Percentiles rank a stretch among this genome's conserved stretches.
Conservation (phyloP, 2,797 vertebrate species). For the Centropyge bicolor region DNA sequence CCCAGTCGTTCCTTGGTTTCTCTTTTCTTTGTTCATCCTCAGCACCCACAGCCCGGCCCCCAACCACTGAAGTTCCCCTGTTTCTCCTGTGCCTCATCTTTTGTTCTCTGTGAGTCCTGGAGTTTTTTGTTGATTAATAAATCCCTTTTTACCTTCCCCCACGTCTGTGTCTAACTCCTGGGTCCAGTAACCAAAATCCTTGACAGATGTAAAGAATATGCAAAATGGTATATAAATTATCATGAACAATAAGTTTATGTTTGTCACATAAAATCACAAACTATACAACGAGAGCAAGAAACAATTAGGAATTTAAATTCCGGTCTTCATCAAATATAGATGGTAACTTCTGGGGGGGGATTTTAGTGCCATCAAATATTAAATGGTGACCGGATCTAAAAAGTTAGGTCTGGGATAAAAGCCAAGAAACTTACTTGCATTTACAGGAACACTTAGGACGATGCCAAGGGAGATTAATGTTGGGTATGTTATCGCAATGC, state of each 20-base stretch:
- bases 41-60: too few species aligned
- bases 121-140: too few species aligned
- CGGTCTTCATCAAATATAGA: slow-evolving; percentile 32
- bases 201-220: neutral
- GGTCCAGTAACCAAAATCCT: too few species aligned
- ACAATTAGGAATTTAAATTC: slow-evolving; percentile 18
- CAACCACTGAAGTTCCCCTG: too few species aligned
- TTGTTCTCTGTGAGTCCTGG: too few species aligned
- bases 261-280: neutral
- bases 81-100: too few species aligned
- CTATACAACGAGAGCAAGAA: neutral
- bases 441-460: slow-evolving; percentile 96
- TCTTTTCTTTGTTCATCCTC: too few species aligned
- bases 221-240: neutral
- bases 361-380: slow-evolving; percentile 32
- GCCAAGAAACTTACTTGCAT: slow-evolving; percentile 89
- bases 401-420: slow-evolving; percentile 21
- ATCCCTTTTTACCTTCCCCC: too few species aligned
- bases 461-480: slow-evolving; percentile 96
- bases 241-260: too few species aligned
- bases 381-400: slow-evolving; percentile 22
- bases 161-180: too few species aligned
- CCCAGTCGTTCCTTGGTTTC: too few species aligned
- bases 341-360: slow-evolving; percentile 4
- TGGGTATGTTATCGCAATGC: slow-evolving; percentile 96